These are phyloP conservation scores for Apteryx owenii DNA, from an alignment of 2,113 vertebrate genomes.

Conservation along the genomic window DNA sequence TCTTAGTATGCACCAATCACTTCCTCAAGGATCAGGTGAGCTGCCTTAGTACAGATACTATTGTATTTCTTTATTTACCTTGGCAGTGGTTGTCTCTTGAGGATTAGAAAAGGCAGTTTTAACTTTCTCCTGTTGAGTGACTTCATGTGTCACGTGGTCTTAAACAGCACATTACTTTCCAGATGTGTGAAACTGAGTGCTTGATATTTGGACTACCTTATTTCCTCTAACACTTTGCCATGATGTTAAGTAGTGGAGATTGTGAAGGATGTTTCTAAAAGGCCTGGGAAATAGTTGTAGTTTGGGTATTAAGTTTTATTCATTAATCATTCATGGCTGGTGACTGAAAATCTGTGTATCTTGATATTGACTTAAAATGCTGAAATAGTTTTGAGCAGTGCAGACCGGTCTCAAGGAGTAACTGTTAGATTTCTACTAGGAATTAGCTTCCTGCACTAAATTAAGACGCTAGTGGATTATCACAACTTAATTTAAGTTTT, in stretches of 20 bases:
- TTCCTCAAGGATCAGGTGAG: not conserved
- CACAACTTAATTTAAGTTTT: not conserved
- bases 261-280: not conserved
- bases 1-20: not conserved
- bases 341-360: not conserved
- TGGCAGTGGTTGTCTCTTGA: not conserved
- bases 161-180: not conserved
- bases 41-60: not conserved
- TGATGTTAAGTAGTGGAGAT: not conserved
- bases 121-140: not conserved
- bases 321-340: not conserved
- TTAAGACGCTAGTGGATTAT: not conserved
- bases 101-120: not conserved
- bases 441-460: not conserved
- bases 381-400: not conserved
- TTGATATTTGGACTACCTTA: not conserved
- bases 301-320: not conserved
- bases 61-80: not conserved
- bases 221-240: not conserved
- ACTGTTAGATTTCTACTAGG: not conserved
- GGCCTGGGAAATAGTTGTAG: not conserved
- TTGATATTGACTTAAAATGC: not conserved
- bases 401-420: not conserved
- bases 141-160: not conserved
- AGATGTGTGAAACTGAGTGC: not conserved